Percentiles rank a stretch among this genome's conserved stretches.
Evolutionary conservation across 2,113 vertebrate species (phyloP).

Genomic region (Mesocricetus auratus): DNA sequence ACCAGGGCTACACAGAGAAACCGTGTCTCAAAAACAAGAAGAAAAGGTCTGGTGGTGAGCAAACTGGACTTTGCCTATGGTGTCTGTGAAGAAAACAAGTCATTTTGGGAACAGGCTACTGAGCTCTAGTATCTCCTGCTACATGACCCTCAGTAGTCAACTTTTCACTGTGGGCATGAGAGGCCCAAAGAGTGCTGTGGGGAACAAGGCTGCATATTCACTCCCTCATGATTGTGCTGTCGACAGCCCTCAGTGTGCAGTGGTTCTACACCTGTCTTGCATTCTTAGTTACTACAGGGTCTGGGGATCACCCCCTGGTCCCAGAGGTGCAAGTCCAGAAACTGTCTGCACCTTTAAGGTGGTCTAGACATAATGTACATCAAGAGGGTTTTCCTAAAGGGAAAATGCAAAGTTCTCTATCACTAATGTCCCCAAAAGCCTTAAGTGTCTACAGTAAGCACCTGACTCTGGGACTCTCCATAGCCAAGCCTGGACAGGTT

Average conservation of each 20-base stretch:
- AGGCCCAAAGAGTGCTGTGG: no score
- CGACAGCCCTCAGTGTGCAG: background rate
- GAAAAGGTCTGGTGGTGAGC: background rate
- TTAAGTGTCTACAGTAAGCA: background rate
- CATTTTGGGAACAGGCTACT: background rate
- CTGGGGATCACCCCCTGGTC: accelerated
- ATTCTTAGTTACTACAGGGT: background rate
- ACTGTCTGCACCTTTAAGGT: background rate
- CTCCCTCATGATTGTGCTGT: background rate
- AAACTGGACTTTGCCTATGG: background rate
- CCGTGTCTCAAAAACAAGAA: no score
- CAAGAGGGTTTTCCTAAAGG: background rate
- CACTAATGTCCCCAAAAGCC: background rate
- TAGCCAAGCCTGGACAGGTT: background rate
- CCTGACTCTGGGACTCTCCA: background rate
- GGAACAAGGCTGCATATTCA: background rate
- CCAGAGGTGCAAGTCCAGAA: background rate
- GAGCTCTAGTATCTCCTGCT: background rate
- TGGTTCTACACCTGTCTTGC: background rate
- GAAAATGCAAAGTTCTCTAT: background rate
- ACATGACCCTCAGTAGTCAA: background rate
- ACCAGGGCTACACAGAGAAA: background rate
- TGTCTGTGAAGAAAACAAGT: background rate
- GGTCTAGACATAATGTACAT: no score
- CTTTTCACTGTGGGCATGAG: no score